Conservation (phyloP, 2,888 invertebrate species). For the Chaetogeoica ovagalla region DNA sequence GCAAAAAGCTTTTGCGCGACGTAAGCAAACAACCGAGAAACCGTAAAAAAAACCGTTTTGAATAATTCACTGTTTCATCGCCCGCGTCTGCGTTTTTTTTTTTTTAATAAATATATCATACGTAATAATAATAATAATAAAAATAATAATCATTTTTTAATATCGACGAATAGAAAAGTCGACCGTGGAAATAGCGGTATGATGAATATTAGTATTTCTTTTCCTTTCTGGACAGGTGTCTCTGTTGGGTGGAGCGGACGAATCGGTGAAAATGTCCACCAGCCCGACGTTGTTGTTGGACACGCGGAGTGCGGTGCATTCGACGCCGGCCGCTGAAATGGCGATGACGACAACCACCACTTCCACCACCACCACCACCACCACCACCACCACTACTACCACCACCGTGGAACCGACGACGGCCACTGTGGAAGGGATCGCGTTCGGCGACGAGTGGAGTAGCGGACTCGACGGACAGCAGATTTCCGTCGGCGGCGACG, state of each 20-base stretch:
- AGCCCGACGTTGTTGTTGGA: slow-evolving; percentile 39
- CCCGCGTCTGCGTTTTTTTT: too few species aligned
- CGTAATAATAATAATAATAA: too few species aligned
- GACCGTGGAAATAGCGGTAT: too few species aligned
- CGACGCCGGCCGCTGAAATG: slow-evolving; percentile 7
- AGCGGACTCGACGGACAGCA: not conserved
- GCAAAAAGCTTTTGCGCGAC: too few species aligned
- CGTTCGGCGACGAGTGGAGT: not conserved
- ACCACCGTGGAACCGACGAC: not conserved
- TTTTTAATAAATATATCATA: too few species aligned
- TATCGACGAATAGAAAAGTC: too few species aligned
- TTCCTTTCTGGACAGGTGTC: slow-evolving; percentile 14
- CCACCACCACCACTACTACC: not conserved
- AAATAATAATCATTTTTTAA: too few species aligned
- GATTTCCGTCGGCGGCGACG: slow-evolving; percentile 25
- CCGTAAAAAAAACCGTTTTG: too few species aligned
- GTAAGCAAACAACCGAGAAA: too few species aligned
- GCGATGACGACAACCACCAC: not conserved
- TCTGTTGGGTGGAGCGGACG: slow-evolving; percentile 44
- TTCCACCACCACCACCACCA: not conserved
- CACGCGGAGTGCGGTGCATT: slow-evolving; percentile 44
- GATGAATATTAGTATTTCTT: not conserved
- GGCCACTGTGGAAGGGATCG: not conserved
- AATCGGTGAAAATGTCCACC: slow-evolving; percentile 48
- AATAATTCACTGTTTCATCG: too few species aligned